These are phyloP conservation scores for Caenorhabditis virilis DNA, from an alignment of 2,888 invertebrate species.

Conservation along the genomic window DNA sequence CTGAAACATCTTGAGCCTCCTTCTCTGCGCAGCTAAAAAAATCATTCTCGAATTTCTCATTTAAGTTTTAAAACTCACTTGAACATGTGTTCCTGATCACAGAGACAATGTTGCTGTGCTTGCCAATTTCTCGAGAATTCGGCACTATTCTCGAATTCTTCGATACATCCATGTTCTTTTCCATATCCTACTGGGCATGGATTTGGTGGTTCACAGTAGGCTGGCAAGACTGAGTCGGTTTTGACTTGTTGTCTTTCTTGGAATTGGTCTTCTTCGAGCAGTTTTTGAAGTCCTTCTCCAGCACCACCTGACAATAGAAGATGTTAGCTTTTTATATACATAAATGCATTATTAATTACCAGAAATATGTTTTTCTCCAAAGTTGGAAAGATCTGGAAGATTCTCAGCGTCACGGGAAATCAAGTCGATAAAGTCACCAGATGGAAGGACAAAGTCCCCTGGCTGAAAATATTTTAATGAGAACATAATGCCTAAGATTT, in stretches of 20 bases:
- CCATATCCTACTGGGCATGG: constrained; percentile 94
- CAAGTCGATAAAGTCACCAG: constrained; percentile 63
- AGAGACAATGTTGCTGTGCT: constrained; percentile 90
- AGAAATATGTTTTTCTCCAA: constrained; percentile 65
- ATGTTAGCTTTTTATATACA: no score
- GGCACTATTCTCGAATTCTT: constrained; percentile 80
- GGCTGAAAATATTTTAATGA: constrained; percentile 4
- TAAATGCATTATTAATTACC: constrained; percentile 35
- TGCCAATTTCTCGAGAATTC: constrained; percentile 91
- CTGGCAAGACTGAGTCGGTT: constrained; percentile 87
- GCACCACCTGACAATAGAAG: constrained; percentile 76
- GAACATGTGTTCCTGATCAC: constrained; percentile 88
- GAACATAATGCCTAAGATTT: background rate
- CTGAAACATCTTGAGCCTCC: constrained; percentile 48
- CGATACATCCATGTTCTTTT: constrained; percentile 72
- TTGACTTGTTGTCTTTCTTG: constrained; percentile 75
- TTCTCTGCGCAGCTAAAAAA: constrained; percentile 53
- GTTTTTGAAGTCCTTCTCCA: constrained; percentile 79
- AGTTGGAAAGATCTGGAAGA: constrained; percentile 49
- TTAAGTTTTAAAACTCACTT: constrained; percentile 47
- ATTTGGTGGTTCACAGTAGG: constrained; percentile 98
- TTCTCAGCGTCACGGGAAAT: constrained; percentile 62
- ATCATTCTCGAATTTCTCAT: background rate
- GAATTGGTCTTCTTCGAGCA: constrained; percentile 70
- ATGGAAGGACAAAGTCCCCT: constrained; percentile 43